These are phyloP conservation scores for Meteorus sp. DNA, from an alignment of 1,140 invertebrate species.

Conservation along the genomic window DNA sequence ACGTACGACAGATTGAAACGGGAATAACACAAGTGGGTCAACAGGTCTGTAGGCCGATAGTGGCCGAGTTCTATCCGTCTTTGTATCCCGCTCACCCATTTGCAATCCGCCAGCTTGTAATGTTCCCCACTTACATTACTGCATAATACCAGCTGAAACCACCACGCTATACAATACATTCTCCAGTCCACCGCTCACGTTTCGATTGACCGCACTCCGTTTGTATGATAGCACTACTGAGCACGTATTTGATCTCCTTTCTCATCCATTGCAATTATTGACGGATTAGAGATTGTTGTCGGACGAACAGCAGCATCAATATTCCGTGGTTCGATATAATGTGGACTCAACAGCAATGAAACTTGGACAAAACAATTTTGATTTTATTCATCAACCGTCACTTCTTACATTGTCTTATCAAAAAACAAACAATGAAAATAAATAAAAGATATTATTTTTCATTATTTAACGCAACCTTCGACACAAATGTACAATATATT, in stretches of 20 bases:
- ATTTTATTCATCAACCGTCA: too few relatives aligned
- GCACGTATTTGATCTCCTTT: neutral
- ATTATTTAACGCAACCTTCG: neutral
- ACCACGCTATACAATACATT: too few relatives aligned
- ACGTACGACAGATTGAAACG: neutral
- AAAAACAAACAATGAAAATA: neutral
- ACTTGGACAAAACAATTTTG: too few relatives aligned
- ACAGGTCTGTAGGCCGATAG: constrained; percentile 14
- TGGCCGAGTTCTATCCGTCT: constrained; percentile 7
- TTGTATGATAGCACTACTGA: too few relatives aligned
- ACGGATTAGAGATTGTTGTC: too few relatives aligned
- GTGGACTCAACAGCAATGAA: too few relatives aligned
- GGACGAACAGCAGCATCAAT: too few relatives aligned
- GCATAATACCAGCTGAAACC: too few relatives aligned
- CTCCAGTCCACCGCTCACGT: neutral
- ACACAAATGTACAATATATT: constrained; percentile 3
- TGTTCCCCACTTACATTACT: neutral
- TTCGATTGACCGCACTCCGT: neutral
- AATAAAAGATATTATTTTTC: constrained; percentile 1
- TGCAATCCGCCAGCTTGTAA: neutral
- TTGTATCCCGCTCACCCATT: neutral
- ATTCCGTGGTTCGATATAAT: too few relatives aligned
- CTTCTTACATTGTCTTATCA: too few relatives aligned
- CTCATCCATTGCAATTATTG: too few relatives aligned
- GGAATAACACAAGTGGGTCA: constrained; percentile 19